Evolutionary conservation across 2,113 vertebrate species (phyloP), one percentile per base, ranked within the genome.

Genomic region (Zosterops lateralis): DNA sequence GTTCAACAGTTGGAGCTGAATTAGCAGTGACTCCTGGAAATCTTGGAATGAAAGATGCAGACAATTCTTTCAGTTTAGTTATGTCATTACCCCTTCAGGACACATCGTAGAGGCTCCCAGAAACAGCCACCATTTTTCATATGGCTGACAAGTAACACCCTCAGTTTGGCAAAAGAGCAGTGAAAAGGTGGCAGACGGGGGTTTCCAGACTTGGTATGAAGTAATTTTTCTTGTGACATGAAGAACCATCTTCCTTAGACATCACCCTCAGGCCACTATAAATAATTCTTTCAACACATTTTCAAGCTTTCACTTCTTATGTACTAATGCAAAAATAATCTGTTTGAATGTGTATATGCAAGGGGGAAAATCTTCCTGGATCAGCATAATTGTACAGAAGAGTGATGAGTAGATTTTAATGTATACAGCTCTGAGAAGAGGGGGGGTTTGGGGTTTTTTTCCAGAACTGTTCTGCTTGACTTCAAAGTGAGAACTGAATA

Each of bases 181-280:
- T 44, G 42, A 50, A 58, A 87, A 62, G 32, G 66, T 67, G 36
- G 57, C 70, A 91, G 68, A 73, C 4, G 5, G 48, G 16, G 0
- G 2, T 10, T 17, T 71, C 56, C 75, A 71, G 66, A n/a, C 38
- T 44, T 34, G 4, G n/a, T 79, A 56, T 95, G 92, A 94, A 80
- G 84, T 96, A 51, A 90, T 90, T 92, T 95, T 95, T 85, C 72
- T 71, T 67, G 66, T 90, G 77, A 66, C 29, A 44, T 31, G 71
- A 93, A 77, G 61, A 91, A 82, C 68, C 81, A 57, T 76, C 77
- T 87, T 84, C 64, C 70, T 88, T 72, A 80, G 57, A 66, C 60
- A 65, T 91, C 56, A 29, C 14, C 6, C n/a, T 62, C 25, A 14
- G 32, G 19, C 67, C 61, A 8, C 58, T 25, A 67, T 66, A 95